These are phyloP conservation scores for Desmodus rotundus DNA, from an alignment of 2,113 vertebrate species.

Conservation along the genomic window DNA sequence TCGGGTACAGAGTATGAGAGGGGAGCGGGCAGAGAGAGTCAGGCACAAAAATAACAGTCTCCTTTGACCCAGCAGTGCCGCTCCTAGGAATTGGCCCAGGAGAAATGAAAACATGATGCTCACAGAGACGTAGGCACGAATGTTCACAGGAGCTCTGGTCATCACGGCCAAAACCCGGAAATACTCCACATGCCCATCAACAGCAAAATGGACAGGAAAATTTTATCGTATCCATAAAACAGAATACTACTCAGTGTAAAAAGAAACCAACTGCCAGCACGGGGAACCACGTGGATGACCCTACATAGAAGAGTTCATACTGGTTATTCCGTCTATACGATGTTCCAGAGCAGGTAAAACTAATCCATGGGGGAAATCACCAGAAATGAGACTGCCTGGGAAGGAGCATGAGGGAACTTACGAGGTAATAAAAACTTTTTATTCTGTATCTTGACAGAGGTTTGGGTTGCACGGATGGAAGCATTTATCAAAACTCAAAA, in stretches of 20 bases:
- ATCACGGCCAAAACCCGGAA: neutral
- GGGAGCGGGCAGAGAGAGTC: neutral
- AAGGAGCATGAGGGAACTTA: neutral
- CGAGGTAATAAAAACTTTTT: neutral
- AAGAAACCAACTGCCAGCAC: neutral
- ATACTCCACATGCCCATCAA: neutral
- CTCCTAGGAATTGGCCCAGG: neutral
- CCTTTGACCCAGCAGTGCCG: neutral
- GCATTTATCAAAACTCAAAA: neutral
- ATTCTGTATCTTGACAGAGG: neutral
- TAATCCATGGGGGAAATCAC: neutral
- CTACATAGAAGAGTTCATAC: neutral
- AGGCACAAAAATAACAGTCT: neutral
- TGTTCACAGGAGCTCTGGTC: neutral
- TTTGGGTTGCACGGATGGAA: neutral
- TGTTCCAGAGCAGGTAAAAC: neutral
- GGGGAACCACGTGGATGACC: neutral
- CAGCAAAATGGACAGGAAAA: neutral
- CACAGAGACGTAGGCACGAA: neutral
- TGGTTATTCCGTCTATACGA: neutral
- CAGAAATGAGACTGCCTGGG: neutral
- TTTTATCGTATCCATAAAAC: neutral
- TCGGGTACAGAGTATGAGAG: neutral
- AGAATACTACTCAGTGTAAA: neutral
- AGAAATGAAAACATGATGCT: neutral